These are phyloP conservation scores for Thalassarche chlororhynchos DNA, from an alignment of 2,113 vertebrate genomes.

Conservation along the genomic window DNA sequence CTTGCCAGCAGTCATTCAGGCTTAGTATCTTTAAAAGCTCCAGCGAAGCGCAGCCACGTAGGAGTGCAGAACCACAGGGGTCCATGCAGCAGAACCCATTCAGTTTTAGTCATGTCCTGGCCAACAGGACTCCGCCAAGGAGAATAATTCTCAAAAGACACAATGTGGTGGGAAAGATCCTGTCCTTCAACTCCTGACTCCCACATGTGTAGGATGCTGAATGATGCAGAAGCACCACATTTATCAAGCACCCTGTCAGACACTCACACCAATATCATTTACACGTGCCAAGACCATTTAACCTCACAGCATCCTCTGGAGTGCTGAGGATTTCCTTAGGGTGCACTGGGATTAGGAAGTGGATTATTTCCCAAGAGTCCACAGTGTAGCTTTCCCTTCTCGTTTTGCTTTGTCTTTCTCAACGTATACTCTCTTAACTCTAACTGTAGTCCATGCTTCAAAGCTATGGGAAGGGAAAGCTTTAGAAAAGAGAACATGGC, in stretches of 20 bases:
- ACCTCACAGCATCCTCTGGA: not conserved
- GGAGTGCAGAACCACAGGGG: not conserved
- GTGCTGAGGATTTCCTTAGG: not conserved
- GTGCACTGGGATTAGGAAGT: not conserved
- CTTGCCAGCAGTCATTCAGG: not conserved
- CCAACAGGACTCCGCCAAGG: not conserved
- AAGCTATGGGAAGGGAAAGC: not conserved
- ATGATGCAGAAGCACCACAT: not conserved
- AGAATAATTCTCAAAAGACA: not conserved
- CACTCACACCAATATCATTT: not conserved
- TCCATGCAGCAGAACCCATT: not conserved
- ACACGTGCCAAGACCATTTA: not conserved
- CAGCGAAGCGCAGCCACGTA: not conserved
- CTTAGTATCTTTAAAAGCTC: not conserved
- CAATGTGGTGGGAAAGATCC: not conserved
- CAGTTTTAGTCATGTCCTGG: not conserved
- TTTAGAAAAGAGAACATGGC: not conserved
- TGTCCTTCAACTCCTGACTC: not conserved
- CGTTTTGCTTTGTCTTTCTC: not conserved
- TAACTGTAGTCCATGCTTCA: not conserved
- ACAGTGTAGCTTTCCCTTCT: not conserved
- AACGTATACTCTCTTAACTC: not conserved
- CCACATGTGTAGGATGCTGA: rapidly evolving
- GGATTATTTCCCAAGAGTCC: not conserved
- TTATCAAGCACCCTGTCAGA: not conserved